A percentile compares a stretch with the other conserved stretches of the same genome.
phyloP scores from a whole-genome alignment of 2,113 vertebrate genomes.

The Ia io region DNA sequence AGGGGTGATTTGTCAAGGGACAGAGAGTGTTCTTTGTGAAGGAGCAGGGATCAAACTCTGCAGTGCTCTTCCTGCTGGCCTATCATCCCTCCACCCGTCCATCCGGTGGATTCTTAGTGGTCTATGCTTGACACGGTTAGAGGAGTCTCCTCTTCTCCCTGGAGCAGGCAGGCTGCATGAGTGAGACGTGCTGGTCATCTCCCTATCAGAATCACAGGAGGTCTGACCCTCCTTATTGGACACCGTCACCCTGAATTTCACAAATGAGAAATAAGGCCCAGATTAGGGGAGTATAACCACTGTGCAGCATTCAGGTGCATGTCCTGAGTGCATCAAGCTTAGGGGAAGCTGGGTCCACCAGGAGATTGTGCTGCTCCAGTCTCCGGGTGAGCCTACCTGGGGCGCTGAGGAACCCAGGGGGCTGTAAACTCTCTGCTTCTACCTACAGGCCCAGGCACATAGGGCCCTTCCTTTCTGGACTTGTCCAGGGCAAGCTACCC shows the following conservation, averaged over 20 bases:
- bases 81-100: neutral
- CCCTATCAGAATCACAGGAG: neutral
- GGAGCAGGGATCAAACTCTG: neutral
- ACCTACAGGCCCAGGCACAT: neutral
- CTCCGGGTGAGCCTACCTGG: neutral
- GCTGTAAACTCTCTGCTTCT: neutral
- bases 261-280: neutral
- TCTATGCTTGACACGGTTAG: neutral
- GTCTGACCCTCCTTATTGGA: neutral
- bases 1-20: neutral
- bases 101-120: neutral
- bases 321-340: neutral
- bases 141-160: neutral
- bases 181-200: neutral
- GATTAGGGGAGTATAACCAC: no score
- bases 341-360: fast-evolving
- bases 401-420: neutral
- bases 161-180: neutral
- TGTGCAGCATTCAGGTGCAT: neutral
- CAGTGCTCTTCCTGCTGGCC: neutral
- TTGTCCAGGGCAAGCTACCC: neutral
- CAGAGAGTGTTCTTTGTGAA: neutral
- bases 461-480: neutral
- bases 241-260: neutral
- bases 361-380: neutral